phyloP scores from a whole-genome alignment of 2,888 invertebrate species.

The Agriotes lineatus region DNA sequence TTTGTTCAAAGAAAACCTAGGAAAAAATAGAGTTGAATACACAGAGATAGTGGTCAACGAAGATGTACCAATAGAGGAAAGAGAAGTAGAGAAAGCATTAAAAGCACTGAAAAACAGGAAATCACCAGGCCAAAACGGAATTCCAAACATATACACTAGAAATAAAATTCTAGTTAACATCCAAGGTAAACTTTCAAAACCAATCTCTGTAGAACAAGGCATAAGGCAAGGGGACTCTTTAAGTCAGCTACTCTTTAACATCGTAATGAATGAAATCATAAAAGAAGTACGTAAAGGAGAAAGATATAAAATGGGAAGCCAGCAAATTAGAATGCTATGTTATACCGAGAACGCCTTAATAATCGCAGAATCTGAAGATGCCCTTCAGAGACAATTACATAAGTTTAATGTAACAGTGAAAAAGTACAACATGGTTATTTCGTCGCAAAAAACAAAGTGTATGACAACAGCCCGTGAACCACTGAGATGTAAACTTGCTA shows the following conservation, averaged over 20 bases:
- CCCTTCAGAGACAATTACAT: no score
- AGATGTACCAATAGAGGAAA: not conserved
- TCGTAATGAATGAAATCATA: constrained; percentile 19
- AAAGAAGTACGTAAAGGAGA: not conserved
- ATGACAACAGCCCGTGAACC: no score
- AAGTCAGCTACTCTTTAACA: constrained; percentile 13
- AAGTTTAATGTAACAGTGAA: no score
- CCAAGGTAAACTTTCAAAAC: not conserved
- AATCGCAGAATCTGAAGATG: constrained; percentile 2
- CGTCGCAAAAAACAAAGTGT: no score
- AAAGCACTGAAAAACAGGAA: not conserved
- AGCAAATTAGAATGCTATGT: not conserved
- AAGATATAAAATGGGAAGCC: constrained; percentile 9
- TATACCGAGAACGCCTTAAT: not conserved
- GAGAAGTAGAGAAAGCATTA: not conserved
- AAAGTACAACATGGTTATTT: no score
- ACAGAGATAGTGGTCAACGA: not conserved
- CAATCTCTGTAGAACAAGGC: not conserved
- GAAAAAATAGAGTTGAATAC: not conserved
- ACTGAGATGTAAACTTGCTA: no score
- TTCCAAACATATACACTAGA: not conserved
- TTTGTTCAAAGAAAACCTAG: not conserved
- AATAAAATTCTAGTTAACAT: not conserved
- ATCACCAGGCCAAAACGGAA: not conserved
- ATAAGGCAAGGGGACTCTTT: constrained; percentile 14